These are phyloP conservation scores for Lethenteron camtschaticum DNA, from an alignment of 2,113 vertebrate species.

Conservation along the genomic window DNA sequence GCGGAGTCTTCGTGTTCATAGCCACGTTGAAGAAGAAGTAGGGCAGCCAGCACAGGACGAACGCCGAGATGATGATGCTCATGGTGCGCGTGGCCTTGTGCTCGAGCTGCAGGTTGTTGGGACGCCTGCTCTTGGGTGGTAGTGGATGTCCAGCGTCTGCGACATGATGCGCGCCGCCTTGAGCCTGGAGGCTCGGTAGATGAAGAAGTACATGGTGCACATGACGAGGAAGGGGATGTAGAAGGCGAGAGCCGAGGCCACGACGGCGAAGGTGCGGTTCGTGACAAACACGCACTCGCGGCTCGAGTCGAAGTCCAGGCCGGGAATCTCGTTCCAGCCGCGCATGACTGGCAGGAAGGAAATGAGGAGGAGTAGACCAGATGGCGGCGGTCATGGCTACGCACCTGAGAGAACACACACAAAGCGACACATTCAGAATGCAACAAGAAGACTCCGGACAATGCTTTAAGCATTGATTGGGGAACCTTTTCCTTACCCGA, in stretches of 20 bases:
- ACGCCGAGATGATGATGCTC: slow-evolving; percentile 45
- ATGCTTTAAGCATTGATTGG: too few relatives aligned
- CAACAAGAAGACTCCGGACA: too few relatives aligned
- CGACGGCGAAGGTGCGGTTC: slow-evolving; percentile 29
- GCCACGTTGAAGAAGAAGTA: slow-evolving; percentile 58
- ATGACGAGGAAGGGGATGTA: slow-evolving; percentile 26
- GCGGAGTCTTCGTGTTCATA: slow-evolving; percentile 20
- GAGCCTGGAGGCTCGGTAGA: slow-evolving; percentile 24
- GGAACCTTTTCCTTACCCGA: too few relatives aligned
- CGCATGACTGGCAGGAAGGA: slow-evolving; percentile 30
- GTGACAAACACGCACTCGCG: slow-evolving; percentile 28
- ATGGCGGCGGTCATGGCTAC: slow-evolving; percentile 25
- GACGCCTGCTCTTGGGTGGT: slow-evolving; percentile 27
- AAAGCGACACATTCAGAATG: too few relatives aligned
- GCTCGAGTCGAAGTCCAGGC: slow-evolving; percentile 18
- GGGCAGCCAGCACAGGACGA: slow-evolving; percentile 59
- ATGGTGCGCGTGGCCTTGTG: slow-evolving; percentile 31
- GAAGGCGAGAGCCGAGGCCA: slow-evolving; percentile 25
- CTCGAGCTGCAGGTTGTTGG: slow-evolving; percentile 34
- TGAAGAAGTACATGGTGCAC: slow-evolving; percentile 36
- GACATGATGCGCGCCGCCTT: slow-evolving; percentile 25
- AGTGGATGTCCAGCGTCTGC: slow-evolving; percentile 26
- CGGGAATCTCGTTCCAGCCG: slow-evolving; percentile 30
- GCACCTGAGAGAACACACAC: slow-evolving; percentile 16
- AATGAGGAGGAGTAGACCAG: slow-evolving; percentile 28